These are phyloP conservation scores for Kradibia gibbosae DNA, from an alignment of 1,140 invertebrate species.

Conservation along the genomic window DNA sequence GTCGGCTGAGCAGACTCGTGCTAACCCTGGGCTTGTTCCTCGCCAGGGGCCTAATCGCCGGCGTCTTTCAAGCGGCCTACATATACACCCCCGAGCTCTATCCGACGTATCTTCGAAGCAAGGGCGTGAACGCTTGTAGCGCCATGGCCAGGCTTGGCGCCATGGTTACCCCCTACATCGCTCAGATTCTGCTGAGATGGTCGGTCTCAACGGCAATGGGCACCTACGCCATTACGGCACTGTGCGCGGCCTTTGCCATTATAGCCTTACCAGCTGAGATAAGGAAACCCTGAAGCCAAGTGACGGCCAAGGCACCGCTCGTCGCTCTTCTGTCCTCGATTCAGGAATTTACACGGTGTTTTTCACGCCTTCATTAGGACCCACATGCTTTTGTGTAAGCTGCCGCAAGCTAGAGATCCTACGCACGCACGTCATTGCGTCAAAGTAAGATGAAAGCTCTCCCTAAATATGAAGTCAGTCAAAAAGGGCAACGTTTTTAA, in stretches of 20 bases:
- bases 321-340: too few species aligned
- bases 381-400: too few species aligned
- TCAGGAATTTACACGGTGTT: too few species aligned
- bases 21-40: conserved; percentile 90
- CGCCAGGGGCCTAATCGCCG: conserved; percentile 92
- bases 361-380: too few species aligned
- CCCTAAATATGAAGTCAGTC: too few species aligned
- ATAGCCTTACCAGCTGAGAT: conserved; percentile 87
- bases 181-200: conserved; percentile 86
- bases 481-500: background rate
- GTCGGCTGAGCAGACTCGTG: conserved; percentile 79
- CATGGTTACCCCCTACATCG: conserved; percentile 93
- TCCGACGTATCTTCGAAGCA: conserved; percentile 88
- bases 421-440: too few species aligned
- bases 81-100: conserved; percentile 97
- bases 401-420: too few species aligned
- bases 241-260: conserved; percentile 82
- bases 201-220: conserved; percentile 81
- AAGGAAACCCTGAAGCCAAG: conserved; percentile 71
- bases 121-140: conserved; percentile 91
- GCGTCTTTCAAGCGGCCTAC: conserved; percentile 95
- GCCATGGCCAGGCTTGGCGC: conserved; percentile 93
- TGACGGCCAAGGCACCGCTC: background rate
- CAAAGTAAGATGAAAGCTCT: too few species aligned
- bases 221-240: conserved; percentile 82